These are phyloP conservation scores for Acanthornis magna DNA, from an alignment of 2,797 vertebrate genomes.

Conservation along the genomic window DNA sequence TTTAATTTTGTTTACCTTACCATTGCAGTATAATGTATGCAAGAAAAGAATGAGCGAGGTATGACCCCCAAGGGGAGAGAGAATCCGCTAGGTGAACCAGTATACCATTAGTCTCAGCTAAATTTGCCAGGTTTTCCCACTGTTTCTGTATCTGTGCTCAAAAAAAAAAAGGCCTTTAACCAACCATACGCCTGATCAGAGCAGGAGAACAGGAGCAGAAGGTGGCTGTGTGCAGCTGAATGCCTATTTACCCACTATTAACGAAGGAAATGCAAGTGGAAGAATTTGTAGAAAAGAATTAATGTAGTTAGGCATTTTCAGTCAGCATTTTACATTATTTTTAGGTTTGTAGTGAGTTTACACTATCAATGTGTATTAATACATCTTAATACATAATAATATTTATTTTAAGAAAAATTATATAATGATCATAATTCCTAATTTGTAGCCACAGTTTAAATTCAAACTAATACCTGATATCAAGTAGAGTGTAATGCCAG, in stretches of 20 bases:
- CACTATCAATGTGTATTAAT: neutral
- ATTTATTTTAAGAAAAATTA: neutral
- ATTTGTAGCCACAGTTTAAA: neutral
- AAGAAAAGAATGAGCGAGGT: neutral
- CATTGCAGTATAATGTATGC: neutral
- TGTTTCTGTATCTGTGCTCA: neutral
- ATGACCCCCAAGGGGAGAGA: neutral
- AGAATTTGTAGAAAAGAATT: neutral
- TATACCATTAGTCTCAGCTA: neutral
- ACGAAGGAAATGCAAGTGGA: neutral
- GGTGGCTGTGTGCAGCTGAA: neutral
- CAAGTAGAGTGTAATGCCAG: neutral
- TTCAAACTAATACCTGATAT: neutral
- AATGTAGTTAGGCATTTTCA: neutral
- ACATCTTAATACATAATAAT: neutral
- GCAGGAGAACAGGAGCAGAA: neutral
- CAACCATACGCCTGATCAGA: neutral
- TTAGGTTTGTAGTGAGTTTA: neutral
- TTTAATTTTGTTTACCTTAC: conserved; percentile 8
- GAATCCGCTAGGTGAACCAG: neutral
- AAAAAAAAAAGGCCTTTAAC: neutral
- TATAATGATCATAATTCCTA: neutral
- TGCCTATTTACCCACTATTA: neutral
- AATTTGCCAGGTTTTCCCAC: neutral
- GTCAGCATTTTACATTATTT: neutral